Evolutionary conservation across 2,113 vertebrate genomes (phyloP), one percentile per base, ranked within the genome.

Genomic region (Vireo altiloquus): DNA sequence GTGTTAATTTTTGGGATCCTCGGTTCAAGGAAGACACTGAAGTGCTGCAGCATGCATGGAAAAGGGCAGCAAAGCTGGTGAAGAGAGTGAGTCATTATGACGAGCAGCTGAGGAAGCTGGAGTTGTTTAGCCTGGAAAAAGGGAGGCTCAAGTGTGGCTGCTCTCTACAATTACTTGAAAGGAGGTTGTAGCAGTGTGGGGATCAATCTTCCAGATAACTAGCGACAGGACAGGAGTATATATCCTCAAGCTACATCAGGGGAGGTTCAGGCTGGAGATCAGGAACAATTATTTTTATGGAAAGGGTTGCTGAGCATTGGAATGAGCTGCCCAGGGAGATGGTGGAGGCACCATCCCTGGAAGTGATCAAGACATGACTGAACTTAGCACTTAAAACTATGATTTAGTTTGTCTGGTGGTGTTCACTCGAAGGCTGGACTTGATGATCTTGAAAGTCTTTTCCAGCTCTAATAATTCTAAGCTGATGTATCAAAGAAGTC

Each of bases 91-190:
- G 23, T 28, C 44, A 15, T 28, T 28, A 15, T 39, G 28, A 47
- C 42, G 28, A 39, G 31, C 0, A 1, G 9, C 49, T 64, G 57
- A 28, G 28, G 28, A 18, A 54, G 11, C 11, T 72, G 17, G 11
- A 13, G 8, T 27, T 46, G 27, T 37, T 83, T 39, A 39, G 22
- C 9, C 6, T 33, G 14, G 27, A 11, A 27, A 33, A 72, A 72
- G 53, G 17, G 14, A 64, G 14, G 25, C 31, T 44, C 33, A 11
- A 31, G 13, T 6, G 7, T 30, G 25, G 39, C 12, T 0, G 0
- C n/a, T 39, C 14, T 33, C 27, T 39, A 15, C 14, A 47, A 7
- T 4, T 28, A 4, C 28, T 9, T 23, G 40, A 54, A 54, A 47
- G 14, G 18, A 47, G 49, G 22, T 5, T 14, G 3, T 23, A 33